phyloP scores from a whole-genome alignment of 2,888 invertebrate species.

The Clepsis dumicolana region DNA sequence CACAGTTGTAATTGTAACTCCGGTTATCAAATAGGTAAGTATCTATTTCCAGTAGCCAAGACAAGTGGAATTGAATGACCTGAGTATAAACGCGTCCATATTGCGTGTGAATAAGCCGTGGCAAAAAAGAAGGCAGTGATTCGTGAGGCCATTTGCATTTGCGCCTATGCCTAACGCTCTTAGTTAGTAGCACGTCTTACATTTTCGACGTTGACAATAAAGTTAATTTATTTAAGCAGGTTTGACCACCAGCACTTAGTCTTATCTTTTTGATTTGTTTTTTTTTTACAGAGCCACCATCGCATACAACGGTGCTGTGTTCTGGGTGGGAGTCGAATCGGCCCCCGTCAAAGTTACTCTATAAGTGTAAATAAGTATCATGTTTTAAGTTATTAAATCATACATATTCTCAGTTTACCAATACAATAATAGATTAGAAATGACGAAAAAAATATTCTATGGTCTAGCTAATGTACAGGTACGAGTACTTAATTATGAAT shows the following conservation, averaged over 20 bases:
- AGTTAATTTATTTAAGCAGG: too few species aligned
- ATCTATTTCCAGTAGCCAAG: slow-evolving; percentile 1
- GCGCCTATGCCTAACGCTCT: not conserved
- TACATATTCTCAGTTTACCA: not conserved
- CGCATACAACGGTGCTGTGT: slow-evolving; percentile 89
- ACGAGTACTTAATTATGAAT: not conserved
- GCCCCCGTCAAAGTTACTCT: slow-evolving; percentile 85
- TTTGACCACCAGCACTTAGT: too few species aligned
- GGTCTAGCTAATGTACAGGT: not conserved
- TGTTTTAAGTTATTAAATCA: slow-evolving; percentile 23
- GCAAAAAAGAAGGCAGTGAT: not conserved
- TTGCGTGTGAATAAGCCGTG: not conserved
- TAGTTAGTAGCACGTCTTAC: not conserved
- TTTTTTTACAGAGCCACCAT: slow-evolving; percentile 88
- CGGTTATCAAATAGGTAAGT: not conserved
- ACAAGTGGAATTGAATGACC: slow-evolving; percentile 1
- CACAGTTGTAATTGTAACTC: not conserved
- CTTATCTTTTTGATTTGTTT: slow-evolving; percentile 24
- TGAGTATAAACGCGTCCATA: not conserved
- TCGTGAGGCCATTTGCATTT: not conserved
- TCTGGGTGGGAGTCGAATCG: slow-evolving; percentile 90
- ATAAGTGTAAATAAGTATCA: slow-evolving; percentile 46
- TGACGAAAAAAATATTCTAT: not conserved
- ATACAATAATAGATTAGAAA: not conserved
- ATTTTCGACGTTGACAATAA: too few species aligned